Evolutionary conservation across 2,113 vertebrate genomes (phyloP), one percentile per base, ranked within the genome.

Genomic region (Cyphomyrus discorhynchus): DNA sequence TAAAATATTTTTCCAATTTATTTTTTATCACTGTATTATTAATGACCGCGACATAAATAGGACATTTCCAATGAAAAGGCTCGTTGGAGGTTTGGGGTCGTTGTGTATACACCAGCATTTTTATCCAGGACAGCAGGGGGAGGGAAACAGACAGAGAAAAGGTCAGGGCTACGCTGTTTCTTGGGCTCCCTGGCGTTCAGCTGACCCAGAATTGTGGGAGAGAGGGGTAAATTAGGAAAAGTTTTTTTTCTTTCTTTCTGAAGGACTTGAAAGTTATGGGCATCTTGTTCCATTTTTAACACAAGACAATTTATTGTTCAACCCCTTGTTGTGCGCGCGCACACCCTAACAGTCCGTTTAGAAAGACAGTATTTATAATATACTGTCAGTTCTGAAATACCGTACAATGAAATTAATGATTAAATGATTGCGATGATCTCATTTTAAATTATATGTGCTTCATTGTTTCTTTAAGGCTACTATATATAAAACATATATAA

Each of bases 131-230:
- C 92, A 87, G 58, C n/a, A 4, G 19, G 24, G 56, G 90, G 77
- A 50, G 39, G 74, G 74, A 82, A 92, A 91, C 17, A 50, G 86
- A 31, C 89, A 92, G 92, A 90, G 92, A 91, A 92, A 90, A 94
- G 93, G 92, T 93, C 93, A 93, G 89, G 90, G 89, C 89, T 90
- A 92, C 89, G 92, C 92, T 92, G 91, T 92, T 94, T 93, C 91
- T 91, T 39, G 0, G 88, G 89, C 58, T 91, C 93, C 91, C 93
- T 91, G n/a, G 94, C 92, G 94, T 91, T 90, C 89, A 83, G 89
- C 89, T 94, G 94, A 95, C 95, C 95, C 93, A 95, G 94, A 95
- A 96, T 94, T 58, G 90, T 90, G 90, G 89, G 49, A 91, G 86
- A 90, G 92, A 77, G 89, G 42, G 80, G 46, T 13, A 62, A 27